Percentiles rank a stretch among this genome's conserved stretches.
These are phyloP conservation scores for Hyperopisus bebe DNA, from an alignment of 2,113 vertebrate genomes.

Conservation along the genomic window DNA sequence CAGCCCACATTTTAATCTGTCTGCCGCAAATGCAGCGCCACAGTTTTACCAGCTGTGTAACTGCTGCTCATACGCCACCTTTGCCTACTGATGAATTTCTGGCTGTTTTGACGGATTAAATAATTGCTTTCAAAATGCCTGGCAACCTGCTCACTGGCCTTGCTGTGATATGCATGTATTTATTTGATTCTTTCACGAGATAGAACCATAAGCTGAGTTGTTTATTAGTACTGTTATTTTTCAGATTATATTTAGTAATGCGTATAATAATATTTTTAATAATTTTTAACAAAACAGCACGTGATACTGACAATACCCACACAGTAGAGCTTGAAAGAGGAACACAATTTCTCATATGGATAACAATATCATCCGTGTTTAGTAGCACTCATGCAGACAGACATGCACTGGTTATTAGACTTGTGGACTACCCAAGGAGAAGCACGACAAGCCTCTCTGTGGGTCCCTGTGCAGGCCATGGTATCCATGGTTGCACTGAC, in stretches of 20 bases:
- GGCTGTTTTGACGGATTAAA: not conserved
- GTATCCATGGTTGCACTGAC: conserved; percentile 5
- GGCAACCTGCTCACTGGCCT: not conserved
- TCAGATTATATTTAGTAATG: not conserved
- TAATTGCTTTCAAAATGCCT: not conserved
- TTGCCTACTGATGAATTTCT: not conserved
- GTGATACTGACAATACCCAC: not conserved
- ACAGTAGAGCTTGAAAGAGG: not conserved
- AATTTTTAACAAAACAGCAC: not conserved
- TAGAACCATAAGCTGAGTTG: not conserved
- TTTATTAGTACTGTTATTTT: not conserved
- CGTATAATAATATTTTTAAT: not conserved
- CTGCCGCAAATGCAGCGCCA: no score
- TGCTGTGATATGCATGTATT: not conserved
- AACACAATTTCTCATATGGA: not conserved
- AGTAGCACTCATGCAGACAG: not conserved
- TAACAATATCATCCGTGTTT: not conserved
- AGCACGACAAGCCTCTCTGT: not conserved
- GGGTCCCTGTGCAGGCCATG: not conserved
- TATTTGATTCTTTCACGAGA: not conserved
- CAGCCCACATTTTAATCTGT: not conserved
- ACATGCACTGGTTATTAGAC: not conserved
- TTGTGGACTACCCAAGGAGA: not conserved
- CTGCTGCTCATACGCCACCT: not conserved
- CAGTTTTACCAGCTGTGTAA: not conserved